A percentile compares a stretch with the other conserved stretches of the same genome.
phyloP scores from a whole-genome alignment of 2,888 invertebrate species.

The Muscina levida region DNA sequence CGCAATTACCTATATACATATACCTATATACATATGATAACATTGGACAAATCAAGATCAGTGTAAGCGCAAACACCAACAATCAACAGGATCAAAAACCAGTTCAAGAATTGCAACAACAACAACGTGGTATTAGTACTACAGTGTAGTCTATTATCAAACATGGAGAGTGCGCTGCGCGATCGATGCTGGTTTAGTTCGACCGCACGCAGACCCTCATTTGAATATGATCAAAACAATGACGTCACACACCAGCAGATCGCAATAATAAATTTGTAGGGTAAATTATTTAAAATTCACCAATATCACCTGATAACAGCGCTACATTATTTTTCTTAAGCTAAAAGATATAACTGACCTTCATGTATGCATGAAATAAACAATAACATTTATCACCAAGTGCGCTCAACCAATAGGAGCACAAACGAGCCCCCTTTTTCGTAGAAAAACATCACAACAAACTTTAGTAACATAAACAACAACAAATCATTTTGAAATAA shows the following conservation, averaged over 20 bases:
- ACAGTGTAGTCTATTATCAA: conserved; percentile 32
- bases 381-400: conserved; percentile 7
- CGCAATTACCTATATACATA: not conserved
- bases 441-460: conserved; percentile 1
- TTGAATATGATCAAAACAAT: conserved; percentile 12
- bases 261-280: too few species aligned
- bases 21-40: not conserved
- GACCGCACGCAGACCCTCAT: not conserved
- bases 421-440: conserved; percentile 60
- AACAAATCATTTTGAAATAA: conserved; percentile 31
- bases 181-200: too few species aligned
- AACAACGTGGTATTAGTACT: not conserved
- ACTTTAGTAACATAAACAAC: conserved; percentile 37
- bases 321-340: too few species aligned
- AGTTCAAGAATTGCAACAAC: not conserved
- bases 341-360: conserved; percentile 38
- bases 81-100: conserved; percentile 9
- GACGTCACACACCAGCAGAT: conserved; percentile 36
- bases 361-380: too few species aligned
- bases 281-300: too few species aligned
- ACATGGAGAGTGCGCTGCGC: conserved; percentile 27
- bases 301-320: conserved; percentile 54
- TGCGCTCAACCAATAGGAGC: not conserved
- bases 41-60: not conserved
- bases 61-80: not conserved